Percentiles rank a stretch among this genome's conserved stretches.
These are phyloP conservation scores for Cliona cf. orientalis DNA, from an alignment of 37 sponge, comb jelly and placozoan genomes.

Conservation along the genomic window DNA sequence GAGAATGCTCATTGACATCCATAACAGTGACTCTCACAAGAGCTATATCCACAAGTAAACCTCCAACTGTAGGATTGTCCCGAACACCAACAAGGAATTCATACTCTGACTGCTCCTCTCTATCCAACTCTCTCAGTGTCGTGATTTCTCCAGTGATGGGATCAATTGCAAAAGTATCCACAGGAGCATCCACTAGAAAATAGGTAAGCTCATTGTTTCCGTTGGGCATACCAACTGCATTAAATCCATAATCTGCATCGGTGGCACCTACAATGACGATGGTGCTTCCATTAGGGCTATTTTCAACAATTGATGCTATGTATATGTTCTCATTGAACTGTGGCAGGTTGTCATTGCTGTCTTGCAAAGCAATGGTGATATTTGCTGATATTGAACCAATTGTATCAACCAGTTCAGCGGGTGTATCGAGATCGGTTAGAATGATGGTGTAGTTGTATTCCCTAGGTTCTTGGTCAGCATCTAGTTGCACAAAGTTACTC, in stretches of 20 bases:
- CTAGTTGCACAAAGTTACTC: conserved; percentile 7
- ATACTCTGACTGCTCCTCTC: conserved; percentile 41
- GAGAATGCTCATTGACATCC: conserved; percentile 76
- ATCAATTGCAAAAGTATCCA: conserved; percentile 50
- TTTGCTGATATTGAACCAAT: not conserved
- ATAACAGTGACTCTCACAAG: conserved; percentile 49
- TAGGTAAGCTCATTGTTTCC: conserved; percentile 68
- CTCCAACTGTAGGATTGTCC: conserved; percentile 26
- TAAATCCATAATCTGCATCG: conserved; percentile 68
- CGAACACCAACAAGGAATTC: conserved; percentile 47
- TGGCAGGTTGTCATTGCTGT: conserved; percentile 66
- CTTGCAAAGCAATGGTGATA: conserved; percentile 43
- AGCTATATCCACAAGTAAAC: conserved; percentile 16
- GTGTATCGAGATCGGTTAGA: conserved; percentile 57
- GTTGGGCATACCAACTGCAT: conserved; percentile 47
- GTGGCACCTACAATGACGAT: conserved; percentile 54
- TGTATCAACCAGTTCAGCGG: not conserved
- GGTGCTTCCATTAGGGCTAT: conserved; percentile 16
- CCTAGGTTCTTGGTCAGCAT: conserved; percentile 57
- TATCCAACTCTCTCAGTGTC: conserved; percentile 35
- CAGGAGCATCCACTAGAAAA: conserved; percentile 28
- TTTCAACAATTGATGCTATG: conserved; percentile 25
- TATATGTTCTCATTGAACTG: conserved; percentile 8
- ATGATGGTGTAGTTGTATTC: conserved; percentile 21
- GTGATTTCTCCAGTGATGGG: conserved; percentile 44